These are phyloP conservation scores for Bombyx huttoni DNA, from an alignment of 2,888 invertebrate genomes.

Conservation along the genomic window DNA sequence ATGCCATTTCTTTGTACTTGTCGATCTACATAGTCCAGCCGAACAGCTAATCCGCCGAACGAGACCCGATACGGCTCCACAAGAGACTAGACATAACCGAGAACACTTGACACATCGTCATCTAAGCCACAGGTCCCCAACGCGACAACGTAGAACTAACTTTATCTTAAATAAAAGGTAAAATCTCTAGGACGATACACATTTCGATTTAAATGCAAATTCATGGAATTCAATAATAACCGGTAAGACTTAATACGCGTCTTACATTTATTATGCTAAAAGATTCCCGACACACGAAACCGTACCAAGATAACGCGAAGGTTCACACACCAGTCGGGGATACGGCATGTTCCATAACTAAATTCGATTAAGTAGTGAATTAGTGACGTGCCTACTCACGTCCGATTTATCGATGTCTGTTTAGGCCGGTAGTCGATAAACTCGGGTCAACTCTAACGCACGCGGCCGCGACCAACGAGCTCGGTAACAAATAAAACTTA, in stretches of 20 bases:
- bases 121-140: conserved; percentile 45
- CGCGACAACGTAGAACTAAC: conserved; percentile 47
- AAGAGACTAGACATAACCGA: conserved; percentile 64
- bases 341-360: neutral
- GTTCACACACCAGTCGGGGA: neutral
- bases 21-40: conserved; percentile 45
- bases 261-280: conserved; percentile 66
- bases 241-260: conserved; percentile 42
- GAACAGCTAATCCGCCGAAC: conserved; percentile 30
- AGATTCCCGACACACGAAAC: conserved; percentile 42
- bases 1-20: conserved; percentile 64
- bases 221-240: conserved; percentile 69
- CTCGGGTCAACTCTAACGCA: conserved; percentile 22
- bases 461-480: conserved; percentile 43
- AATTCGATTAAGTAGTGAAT: conserved; percentile 4
- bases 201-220: conserved; percentile 72
- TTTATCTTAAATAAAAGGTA: conserved; percentile 63
- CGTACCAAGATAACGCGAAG: conserved; percentile 18
- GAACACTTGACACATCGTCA: conserved; percentile 51
- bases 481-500: conserved; percentile 65
- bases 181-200: conserved; percentile 70
- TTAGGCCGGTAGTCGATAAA: conserved; percentile 17
- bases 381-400: conserved; percentile 8
- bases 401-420: conserved; percentile 16
- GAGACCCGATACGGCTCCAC: conserved; percentile 34